Evolutionary conservation across 2,113 vertebrate species (phyloP), one percentile per base, ranked within the genome.

Genomic region (Psilopogon haemacephalus): DNA sequence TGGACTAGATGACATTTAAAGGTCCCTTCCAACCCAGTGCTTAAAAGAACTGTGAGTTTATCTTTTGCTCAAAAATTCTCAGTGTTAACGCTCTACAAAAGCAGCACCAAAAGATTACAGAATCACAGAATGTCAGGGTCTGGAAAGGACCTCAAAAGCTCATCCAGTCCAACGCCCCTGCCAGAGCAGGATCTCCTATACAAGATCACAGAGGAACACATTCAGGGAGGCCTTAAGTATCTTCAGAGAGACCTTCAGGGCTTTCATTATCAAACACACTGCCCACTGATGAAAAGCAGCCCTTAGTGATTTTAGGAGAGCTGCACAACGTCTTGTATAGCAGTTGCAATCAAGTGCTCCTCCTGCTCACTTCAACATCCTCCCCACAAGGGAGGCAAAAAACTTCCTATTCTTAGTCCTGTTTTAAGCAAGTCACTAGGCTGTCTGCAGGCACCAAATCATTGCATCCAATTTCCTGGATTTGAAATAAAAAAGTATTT

Each of bases 371-470:
- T 5, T 33, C 15, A 59, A 38, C 19, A 24, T 9, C n/a, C 7
- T 3, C 4, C 30, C 3, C 20, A 3, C 1, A 19, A 54, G 7
- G 6, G 9, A 72, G 72, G n/a, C 26, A 64, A 72, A 30, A 68
- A 55, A 69, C 27, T 9, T 33, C 20, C 19, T n/a, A 21, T 44
- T 55, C 12, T 38, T 58, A 64, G 40, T 33, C 17, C 19, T 38
- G 56, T 23, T 59, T 60, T 60, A 60, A 65, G 15, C 16, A 58
- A 70, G 28, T 50, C n/a, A 40, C 38, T 72, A 18, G 44, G 38
- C 59, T 7, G 7, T 37, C 58, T 72, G n/a, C 30, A 32, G 0
- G 0, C 33, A n/a, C 30, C 17, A 84, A 72, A 28, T 6, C 0
- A 2, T 2, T 8, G 8, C 14, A n/a, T 32, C 28, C 24, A 18